Evolutionary conservation across 2,797 vertebrate species (phyloP).

Genomic region (Danio choprae): DNA sequence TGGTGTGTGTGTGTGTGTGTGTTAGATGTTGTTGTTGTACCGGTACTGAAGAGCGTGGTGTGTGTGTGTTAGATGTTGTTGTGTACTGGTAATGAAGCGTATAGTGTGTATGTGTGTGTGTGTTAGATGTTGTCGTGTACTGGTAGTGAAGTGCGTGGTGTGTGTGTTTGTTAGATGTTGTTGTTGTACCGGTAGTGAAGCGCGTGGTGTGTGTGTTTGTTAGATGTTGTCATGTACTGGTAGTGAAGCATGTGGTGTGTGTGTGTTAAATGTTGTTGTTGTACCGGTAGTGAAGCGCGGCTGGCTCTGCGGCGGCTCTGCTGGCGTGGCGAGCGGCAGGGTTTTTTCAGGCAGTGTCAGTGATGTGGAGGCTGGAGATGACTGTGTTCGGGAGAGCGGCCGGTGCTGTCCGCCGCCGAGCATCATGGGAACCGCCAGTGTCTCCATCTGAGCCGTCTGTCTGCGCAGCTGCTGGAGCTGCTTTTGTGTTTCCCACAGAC

Average conservation of each 20-base stretch:
- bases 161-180: too few species aligned
- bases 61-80: too few species aligned
- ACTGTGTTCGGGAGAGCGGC: constrained; percentile 89
- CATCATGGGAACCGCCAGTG: constrained; percentile 80
- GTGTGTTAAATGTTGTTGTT: too few species aligned
- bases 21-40: constrained; percentile 70
- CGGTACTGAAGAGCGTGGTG: constrained; percentile 84
- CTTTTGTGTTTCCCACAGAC: constrained; percentile 92
- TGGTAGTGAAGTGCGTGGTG: too few species aligned
- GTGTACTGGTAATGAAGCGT: too few species aligned
- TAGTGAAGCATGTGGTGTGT: constrained; percentile 73
- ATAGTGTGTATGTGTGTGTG: too few species aligned
- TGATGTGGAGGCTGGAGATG: constrained; percentile 90
- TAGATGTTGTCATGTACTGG: constrained; percentile 77
- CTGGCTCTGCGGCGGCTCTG: constrained; percentile 77
- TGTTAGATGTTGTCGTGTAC: too few species aligned
- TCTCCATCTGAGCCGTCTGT: constrained; percentile 80
- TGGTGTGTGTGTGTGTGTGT: too few species aligned
- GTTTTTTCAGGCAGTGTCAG: constrained; percentile 81
- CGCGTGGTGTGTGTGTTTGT: too few species aligned
- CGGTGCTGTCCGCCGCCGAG: constrained; percentile 76
- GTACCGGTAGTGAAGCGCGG: constrained; percentile 84
- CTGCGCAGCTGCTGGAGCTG: constrained; percentile 86
- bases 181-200: too few species aligned
- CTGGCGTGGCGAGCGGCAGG: constrained; percentile 74